Evolutionary conservation across 1,140 invertebrate genomes (phyloP).

Genomic region (Drosophila rufa): DNA sequence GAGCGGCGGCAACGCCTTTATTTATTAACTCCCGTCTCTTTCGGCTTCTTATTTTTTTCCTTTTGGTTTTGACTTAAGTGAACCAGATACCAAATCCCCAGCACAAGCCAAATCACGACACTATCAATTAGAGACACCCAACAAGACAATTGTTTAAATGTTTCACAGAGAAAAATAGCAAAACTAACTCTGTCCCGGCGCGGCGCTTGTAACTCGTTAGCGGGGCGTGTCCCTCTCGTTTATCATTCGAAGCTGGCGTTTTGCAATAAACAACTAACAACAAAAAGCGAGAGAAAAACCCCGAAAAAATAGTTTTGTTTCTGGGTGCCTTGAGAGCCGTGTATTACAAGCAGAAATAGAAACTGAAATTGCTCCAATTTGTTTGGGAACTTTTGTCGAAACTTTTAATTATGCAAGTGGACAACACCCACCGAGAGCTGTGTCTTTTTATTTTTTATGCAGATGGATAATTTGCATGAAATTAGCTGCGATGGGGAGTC

Average conservation of each 20-base stretch:
- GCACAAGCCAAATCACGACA: constrained; percentile 72
- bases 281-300: constrained; percentile 11
- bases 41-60: constrained; percentile 17
- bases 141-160: constrained; percentile 73
- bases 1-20: constrained; percentile 37
- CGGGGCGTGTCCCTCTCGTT: constrained; percentile 75
- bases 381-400: constrained; percentile 73
- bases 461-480: constrained; percentile 72
- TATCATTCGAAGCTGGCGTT: constrained; percentile 65
- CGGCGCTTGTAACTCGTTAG: constrained; percentile 63
- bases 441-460: constrained; percentile 10
- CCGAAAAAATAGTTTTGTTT: constrained; percentile 52
- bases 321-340: constrained; percentile 31
- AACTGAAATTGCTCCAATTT: constrained; percentile 70
- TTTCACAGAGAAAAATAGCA: constrained; percentile 50
- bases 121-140: constrained; percentile 74
- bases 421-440: constrained; percentile 52
- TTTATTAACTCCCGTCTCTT: constrained; percentile 38
- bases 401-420: constrained; percentile 75
- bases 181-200: constrained; percentile 39
- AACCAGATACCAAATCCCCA: constrained; percentile 14
- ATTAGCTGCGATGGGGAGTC: constrained; percentile 47
- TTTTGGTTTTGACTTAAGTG: neutral
- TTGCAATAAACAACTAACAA: constrained; percentile 46
- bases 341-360: constrained; percentile 59